Base-by-base conservation (phyloP, 2,113 vertebrate species). In the Rhineura floridana region DNA sequence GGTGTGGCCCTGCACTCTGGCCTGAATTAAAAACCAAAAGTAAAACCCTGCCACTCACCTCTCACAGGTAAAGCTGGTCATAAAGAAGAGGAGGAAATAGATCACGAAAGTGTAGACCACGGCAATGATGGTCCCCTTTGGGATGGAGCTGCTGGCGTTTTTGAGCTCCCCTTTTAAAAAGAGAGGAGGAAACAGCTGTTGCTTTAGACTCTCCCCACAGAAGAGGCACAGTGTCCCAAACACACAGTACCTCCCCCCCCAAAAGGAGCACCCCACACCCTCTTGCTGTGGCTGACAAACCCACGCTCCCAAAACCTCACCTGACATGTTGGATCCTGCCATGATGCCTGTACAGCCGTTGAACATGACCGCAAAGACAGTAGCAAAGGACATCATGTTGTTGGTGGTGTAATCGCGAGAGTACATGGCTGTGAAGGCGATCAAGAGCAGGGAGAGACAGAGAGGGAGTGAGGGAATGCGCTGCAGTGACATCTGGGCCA, bases 281-380 rank as follows among this genome's bases (percentile, higher is more conserved):
- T 15, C 75, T 4, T 11, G n/a, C 7, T 13, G 23, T 8, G n/a
- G n/a, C n/a, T n/a, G n/a, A n/a, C n/a, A n/a, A n/a, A n/a, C 59
- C 5, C n/a, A 4, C 36, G 2, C 36, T 5, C 42, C 42, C 0
- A 42, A 4, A 8, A 6, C 76, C 91, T 93, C 94, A 98, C 98
- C 98, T 87, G 98, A 99, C 98, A 99, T 98, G 92, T 99, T 99
- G 93, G 98, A 98, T 81, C 98, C 98, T 0, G 98, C 98, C 98
- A 99, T 99, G 95, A 99, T 98, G 28, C 98, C 98, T 0, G 98
- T 98, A 94, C 98, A 99, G 95, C 98, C 98, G 52, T 84, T 84
- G 59, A 84, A 83, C 87, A 83, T 84, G 42, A 84, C 81, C 0
- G 88, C 76, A 19, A 81, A 85, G 67, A 89, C 83, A 1, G 97